Evolutionary conservation across 2,888 invertebrate species (phyloP).

Genomic region (Netelia fuscicornis): DNA sequence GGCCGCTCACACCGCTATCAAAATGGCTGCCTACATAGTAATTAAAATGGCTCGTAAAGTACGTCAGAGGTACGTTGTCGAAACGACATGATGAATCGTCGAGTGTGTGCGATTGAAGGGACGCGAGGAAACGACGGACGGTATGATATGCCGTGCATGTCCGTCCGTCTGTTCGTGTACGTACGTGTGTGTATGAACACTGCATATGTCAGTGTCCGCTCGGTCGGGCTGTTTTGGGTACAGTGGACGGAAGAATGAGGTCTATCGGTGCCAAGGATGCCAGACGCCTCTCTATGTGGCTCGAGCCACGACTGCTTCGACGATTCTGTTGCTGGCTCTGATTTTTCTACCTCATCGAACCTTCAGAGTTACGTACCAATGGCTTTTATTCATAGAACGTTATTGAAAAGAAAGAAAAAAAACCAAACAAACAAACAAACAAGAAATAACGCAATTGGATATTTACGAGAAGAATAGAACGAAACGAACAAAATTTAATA

Average conservation of each 20-base stretch:
- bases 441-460: neutral
- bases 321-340: slow-evolving; percentile 47
- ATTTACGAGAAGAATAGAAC: neutral
- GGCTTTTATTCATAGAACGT: neutral
- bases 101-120: slow-evolving; percentile 9
- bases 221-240: slow-evolving; percentile 43
- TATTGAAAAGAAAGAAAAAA: neutral
- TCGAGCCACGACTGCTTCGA: slow-evolving; percentile 14
- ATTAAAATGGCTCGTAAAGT: neutral
- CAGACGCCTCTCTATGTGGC: slow-evolving; percentile 31
- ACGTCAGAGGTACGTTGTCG: slow-evolving; percentile 28
- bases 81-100: slow-evolving; percentile 31
- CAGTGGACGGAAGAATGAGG: slow-evolving; percentile 49
- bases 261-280: slow-evolving; percentile 63
- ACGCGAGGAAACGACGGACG: slow-evolving; percentile 5
- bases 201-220: neutral
- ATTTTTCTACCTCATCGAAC: slow-evolving; percentile 18
- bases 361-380: slow-evolving; percentile 1
- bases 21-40: slow-evolving; percentile 1
- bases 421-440: neutral
- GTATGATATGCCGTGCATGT: neutral
- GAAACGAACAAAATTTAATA: neutral
- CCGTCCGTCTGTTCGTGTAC: too few relatives aligned
- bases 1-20: neutral
- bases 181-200: neutral